Conservation (phyloP, 1,140 invertebrate genomes). For the Bombus soroeensis region DNA sequence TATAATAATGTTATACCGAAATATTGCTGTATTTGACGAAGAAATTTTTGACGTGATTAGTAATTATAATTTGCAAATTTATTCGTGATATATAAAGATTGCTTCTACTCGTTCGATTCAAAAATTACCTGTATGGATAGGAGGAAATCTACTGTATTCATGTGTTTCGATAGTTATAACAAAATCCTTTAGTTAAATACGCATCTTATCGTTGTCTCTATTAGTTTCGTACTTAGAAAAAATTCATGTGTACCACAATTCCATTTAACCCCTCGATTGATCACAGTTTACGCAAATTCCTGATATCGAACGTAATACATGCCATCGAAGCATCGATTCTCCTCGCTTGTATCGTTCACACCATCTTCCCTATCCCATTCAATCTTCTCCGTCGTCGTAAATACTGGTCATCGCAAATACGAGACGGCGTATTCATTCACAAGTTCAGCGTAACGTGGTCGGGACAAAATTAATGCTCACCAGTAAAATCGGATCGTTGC, state of each 20-base stretch:
- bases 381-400: background rate
- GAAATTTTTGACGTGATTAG: background rate
- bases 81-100: background rate
- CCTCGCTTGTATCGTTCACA: background rate
- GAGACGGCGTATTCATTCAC: background rate
- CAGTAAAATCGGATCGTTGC: conserved; percentile 23
- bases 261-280: background rate
- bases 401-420: background rate
- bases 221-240: background rate
- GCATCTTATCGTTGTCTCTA: too few relatives aligned
- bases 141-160: too few relatives aligned
- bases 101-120: background rate
- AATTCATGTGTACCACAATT: background rate
- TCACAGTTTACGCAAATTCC: background rate
- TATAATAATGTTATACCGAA: background rate
- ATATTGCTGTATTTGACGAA: background rate
- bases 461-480: conserved; percentile 6
- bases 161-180: too few relatives aligned
- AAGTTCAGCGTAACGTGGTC: background rate
- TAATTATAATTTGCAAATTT: background rate
- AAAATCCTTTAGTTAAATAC: too few relatives aligned
- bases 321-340: background rate
- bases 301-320: background rate
- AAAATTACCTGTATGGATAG: too few relatives aligned
- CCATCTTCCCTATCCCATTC: background rate